A percentile compares a stretch with the other conserved stretches of the same genome.
These are phyloP conservation scores for Pica pica DNA, from an alignment of 2,113 vertebrate species.

Conservation along the genomic window DNA sequence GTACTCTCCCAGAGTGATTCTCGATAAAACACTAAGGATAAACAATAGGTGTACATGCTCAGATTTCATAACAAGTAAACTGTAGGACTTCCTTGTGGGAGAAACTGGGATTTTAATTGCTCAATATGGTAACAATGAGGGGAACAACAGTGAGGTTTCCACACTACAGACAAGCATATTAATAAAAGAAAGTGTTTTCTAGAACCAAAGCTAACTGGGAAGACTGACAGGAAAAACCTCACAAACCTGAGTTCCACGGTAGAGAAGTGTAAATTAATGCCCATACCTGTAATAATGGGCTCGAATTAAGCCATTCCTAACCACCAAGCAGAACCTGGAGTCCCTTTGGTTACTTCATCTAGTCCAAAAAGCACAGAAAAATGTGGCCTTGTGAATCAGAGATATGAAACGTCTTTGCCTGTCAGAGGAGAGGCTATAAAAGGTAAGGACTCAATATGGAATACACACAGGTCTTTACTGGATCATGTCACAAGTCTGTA, in stretches of 20 bases:
- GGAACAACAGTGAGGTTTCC: not conserved
- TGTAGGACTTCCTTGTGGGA: not conserved
- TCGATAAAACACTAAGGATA: not conserved
- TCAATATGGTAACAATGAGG: not conserved
- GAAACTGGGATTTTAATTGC: not conserved
- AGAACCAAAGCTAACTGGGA: not conserved
- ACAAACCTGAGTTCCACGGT: not conserved
- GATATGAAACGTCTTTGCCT: not conserved
- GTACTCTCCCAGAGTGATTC: not conserved
- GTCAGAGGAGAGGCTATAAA: not conserved
- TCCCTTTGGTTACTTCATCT: not conserved
- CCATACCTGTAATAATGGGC: not conserved
- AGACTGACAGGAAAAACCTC: not conserved
- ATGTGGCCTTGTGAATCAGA: not conserved
- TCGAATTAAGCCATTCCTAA: not conserved
- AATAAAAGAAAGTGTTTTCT: not conserved
- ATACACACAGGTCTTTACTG: not conserved
- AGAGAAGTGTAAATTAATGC: not conserved
- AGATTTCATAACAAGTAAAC: not conserved
- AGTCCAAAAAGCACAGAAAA: not conserved
- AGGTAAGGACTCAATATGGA: not conserved
- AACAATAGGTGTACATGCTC: not conserved
- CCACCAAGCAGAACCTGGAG: not conserved
- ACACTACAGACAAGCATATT: not conserved
- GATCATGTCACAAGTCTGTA: not conserved